Percentiles rank a stretch among this genome's conserved stretches.
These are phyloP conservation scores for Lerema accius DNA, from an alignment of 1,140 invertebrate species.

Conservation along the genomic window DNA sequence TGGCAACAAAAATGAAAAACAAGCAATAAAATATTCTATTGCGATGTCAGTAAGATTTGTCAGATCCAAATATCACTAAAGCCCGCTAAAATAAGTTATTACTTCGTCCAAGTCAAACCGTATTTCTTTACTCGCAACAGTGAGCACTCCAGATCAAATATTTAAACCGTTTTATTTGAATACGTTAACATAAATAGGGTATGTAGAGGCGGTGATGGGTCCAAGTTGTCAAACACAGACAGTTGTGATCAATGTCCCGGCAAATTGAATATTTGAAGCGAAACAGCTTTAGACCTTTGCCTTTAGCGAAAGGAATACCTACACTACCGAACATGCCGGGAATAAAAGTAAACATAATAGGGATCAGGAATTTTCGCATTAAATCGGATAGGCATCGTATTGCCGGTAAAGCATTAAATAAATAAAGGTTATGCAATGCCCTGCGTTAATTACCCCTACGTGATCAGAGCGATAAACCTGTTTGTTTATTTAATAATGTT, in stretches of 20 bases:
- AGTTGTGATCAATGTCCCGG: constrained; percentile 60
- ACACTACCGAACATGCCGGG: constrained; percentile 3
- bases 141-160: constrained; percentile 11
- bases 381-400: neutral
- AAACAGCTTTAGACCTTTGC: constrained; percentile 20
- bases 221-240: constrained; percentile 44
- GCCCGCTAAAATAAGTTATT: neutral
- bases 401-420: constrained; percentile 17
- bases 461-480: constrained; percentile 30
- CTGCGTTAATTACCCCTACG: constrained; percentile 27
- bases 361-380: neutral
- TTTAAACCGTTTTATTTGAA: constrained; percentile 28
- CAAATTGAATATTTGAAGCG: constrained; percentile 55
- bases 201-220: constrained; percentile 40
- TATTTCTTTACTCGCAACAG: constrained; percentile 23
- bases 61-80: neutral
- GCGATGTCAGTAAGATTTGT: neutral
- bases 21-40: neutral
- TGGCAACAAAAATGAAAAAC: neutral
- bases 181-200: constrained; percentile 32
- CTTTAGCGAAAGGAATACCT: constrained; percentile 1
- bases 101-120: neutral
- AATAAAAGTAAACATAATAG: neutral
- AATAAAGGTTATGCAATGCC: constrained; percentile 26
- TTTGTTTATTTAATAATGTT: constrained; percentile 33